A percentile compares a stretch with the other conserved stretches of the same genome.
phyloP scores from a whole-genome alignment of 92 coral and sea anemone species.

The Metridium senile region DNA sequence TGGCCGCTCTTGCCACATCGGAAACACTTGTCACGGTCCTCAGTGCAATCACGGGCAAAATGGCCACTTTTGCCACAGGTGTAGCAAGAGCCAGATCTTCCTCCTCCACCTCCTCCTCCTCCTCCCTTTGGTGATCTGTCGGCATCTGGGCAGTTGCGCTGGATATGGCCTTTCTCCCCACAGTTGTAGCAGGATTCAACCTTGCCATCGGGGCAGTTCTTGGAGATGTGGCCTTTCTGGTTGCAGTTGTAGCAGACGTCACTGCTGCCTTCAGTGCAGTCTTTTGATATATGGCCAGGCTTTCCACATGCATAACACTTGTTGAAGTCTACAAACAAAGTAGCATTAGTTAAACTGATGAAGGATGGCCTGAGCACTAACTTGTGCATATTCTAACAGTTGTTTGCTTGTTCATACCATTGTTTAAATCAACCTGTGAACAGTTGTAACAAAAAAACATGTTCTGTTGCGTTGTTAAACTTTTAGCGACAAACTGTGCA shows the following conservation, averaged over 20 bases:
- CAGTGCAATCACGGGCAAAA: slow-evolving; percentile 85
- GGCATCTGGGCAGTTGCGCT: slow-evolving; percentile 72
- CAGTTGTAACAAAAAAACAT: too few species aligned
- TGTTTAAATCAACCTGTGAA: too few species aligned
- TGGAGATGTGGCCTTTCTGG: slow-evolving; percentile 51
- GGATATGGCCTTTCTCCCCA: slow-evolving; percentile 73
- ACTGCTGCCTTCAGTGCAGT: slow-evolving; percentile 56
- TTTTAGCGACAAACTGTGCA: too few species aligned
- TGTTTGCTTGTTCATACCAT: too few species aligned
- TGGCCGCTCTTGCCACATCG: slow-evolving; percentile 85
- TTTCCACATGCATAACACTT: slow-evolving; percentile 81
- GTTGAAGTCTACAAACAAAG: slow-evolving; percentile 12
- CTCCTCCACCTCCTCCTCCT: too few species aligned
- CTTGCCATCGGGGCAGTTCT: slow-evolving; percentile 53
- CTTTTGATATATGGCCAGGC: slow-evolving; percentile 67
- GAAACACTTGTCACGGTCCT: slow-evolving; percentile 36
- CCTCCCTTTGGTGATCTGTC: too few species aligned
- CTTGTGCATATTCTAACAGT: too few species aligned
- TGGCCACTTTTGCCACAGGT: slow-evolving; percentile 82
- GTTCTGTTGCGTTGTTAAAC: too few species aligned
- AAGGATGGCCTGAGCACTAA: too few species aligned
- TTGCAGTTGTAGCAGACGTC: slow-evolving; percentile 71
- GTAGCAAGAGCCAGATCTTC: too few species aligned
- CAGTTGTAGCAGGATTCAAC: slow-evolving; percentile 74
- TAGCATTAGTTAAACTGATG: too few species aligned